A percentile compares a stretch with the other conserved stretches of the same genome.
These are phyloP conservation scores for Chalcis sispes DNA, from an alignment of 2,888 invertebrate species.

Conservation along the genomic window DNA sequence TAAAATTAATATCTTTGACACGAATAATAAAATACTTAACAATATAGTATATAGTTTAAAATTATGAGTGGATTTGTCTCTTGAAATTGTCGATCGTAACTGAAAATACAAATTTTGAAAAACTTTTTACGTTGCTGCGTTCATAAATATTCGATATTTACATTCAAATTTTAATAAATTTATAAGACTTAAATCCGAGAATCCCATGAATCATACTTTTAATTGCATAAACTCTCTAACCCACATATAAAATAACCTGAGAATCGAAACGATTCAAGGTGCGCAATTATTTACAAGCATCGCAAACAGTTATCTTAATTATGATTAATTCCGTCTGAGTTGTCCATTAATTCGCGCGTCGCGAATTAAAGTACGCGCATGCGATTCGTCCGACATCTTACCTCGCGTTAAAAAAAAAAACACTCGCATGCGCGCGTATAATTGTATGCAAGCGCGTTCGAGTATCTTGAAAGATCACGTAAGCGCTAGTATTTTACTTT, in stretches of 20 bases:
- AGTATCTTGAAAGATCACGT: neutral
- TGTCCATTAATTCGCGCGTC: too few relatives aligned
- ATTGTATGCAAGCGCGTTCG: neutral
- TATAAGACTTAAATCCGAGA: neutral
- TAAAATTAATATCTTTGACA: too few relatives aligned
- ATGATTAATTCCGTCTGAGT: conserved; percentile 41
- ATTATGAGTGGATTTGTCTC: too few relatives aligned
- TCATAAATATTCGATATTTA: too few relatives aligned
- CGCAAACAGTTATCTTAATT: conserved; percentile 43
- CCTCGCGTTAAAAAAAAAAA: neutral
- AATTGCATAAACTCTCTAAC: conserved; percentile 2
- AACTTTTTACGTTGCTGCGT: too few relatives aligned
- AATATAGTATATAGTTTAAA: too few relatives aligned
- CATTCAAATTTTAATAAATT: neutral
- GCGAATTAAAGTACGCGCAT: conserved; percentile 22
- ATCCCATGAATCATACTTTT: neutral
- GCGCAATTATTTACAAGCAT: conserved; percentile 26
- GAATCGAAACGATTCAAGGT: conserved; percentile 10
- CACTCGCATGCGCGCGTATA: neutral
- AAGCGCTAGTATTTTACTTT: conserved; percentile 1
- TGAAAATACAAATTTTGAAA: too few relatives aligned
- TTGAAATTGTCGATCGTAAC: too few relatives aligned
- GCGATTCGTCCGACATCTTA: conserved; percentile 4
- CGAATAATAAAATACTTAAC: too few relatives aligned
- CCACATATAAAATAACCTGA: conserved; percentile 16